Conservation (phyloP, 2,113 vertebrate genomes). For the Theristicus caerulescens region DNA sequence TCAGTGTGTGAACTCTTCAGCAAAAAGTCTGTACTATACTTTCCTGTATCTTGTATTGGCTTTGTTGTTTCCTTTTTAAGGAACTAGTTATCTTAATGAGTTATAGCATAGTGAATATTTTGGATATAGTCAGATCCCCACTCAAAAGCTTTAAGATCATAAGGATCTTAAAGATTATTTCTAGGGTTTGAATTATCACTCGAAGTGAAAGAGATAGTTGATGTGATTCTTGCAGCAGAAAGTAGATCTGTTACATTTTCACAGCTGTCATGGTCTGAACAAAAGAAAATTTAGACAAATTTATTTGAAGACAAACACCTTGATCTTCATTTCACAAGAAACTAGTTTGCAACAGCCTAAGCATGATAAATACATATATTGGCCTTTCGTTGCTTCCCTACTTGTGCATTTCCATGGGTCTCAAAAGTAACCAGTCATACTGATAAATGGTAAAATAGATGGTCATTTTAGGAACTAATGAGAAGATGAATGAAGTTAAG, state of each 20-base stretch:
- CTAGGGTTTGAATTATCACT: neutral
- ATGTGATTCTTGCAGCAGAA: neutral
- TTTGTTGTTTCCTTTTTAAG: neutral
- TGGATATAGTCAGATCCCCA: neutral
- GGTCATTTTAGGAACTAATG: neutral
- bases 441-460: neutral
- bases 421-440: neutral
- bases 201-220: neutral
- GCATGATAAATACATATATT: neutral
- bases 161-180: neutral
- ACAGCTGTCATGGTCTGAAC: neutral
- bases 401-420: neutral
- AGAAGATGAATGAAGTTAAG: neutral
- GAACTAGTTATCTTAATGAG: neutral
- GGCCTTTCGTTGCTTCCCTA: neutral
- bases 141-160: neutral
- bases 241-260: neutral
- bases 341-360: neutral
- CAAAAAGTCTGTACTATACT: neutral
- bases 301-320: neutral
- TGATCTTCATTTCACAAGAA: neutral
- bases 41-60: neutral
- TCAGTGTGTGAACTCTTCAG: neutral
- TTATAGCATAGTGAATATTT: neutral
- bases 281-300: neutral